Evolutionary conservation across 2,113 vertebrate species (phyloP).

Genomic region (Sylvilagus bachmani): DNA sequence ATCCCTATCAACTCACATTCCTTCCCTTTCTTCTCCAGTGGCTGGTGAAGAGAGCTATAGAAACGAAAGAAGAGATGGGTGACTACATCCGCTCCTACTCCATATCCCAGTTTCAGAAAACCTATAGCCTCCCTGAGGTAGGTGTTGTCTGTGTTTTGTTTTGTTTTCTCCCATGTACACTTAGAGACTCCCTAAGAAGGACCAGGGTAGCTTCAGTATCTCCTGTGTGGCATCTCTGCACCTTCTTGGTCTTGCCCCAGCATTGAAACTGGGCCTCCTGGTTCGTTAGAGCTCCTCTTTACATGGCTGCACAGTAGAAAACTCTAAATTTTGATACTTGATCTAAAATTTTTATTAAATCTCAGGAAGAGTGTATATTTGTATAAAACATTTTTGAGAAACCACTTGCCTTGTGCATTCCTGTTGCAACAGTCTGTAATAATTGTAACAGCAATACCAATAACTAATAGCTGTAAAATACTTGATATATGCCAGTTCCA

Average conservation of each 20-base stretch:
- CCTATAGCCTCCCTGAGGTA: constrained; percentile 95
- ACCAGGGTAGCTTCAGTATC: not conserved
- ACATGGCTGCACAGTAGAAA: not conserved
- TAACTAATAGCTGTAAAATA: not conserved
- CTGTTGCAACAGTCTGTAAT: not conserved
- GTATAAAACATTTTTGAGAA: not conserved
- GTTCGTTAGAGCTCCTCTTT: not conserved
- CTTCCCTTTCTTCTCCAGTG: constrained; percentile 88
- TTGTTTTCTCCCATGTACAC: not conserved
- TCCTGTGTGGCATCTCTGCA: not conserved
- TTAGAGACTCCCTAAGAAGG: not conserved
- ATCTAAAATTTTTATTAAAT: constrained; percentile 23
- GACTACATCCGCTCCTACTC: constrained; percentile 97
- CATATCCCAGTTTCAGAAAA: constrained; percentile 97
- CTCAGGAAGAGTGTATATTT: not conserved
- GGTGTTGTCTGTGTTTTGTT: constrained; percentile 64
- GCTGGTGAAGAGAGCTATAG: constrained; percentile 98
- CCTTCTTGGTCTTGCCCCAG: not conserved
- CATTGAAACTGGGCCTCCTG: not conserved
- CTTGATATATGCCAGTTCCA: not conserved
- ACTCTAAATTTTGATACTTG: not conserved
- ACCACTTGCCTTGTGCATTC: not conserved
- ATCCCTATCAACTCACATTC: not conserved
- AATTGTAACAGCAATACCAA: not conserved
- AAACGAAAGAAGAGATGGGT: constrained; percentile 98